These are phyloP conservation scores for Drosophila atripex DNA, from an alignment of 2,888 invertebrate genomes.

Conservation along the genomic window DNA sequence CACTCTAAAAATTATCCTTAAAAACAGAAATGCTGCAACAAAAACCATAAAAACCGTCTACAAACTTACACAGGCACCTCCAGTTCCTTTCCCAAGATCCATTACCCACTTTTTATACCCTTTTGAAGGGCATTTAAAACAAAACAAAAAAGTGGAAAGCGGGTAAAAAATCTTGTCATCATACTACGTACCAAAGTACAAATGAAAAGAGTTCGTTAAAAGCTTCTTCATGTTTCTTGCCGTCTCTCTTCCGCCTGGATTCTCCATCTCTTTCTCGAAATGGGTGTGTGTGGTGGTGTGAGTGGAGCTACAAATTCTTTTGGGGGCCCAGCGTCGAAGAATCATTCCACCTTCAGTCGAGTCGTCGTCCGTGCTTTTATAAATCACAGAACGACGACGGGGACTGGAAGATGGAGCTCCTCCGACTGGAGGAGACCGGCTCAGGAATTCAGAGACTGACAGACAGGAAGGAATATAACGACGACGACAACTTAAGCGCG, in stretches of 20 bases:
- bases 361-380: constrained; percentile 75
- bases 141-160: constrained; percentile 11
- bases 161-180: constrained; percentile 70
- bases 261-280: constrained; percentile 6
- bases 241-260: constrained; percentile 19
- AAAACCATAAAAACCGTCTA: constrained; percentile 15
- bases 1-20: background rate
- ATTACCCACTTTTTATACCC: constrained; percentile 34
- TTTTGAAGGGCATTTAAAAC: constrained; percentile 29
- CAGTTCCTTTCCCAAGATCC: constrained; percentile 23
- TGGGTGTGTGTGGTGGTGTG: constrained; percentile 14
- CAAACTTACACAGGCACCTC: constrained; percentile 8
- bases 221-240: constrained; percentile 77
- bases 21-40: background rate
- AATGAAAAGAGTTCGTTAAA: constrained; percentile 80
- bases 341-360: constrained; percentile 44
- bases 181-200: constrained; percentile 69
- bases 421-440: constrained; percentile 46
- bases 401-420: constrained; percentile 20
- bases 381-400: constrained; percentile 65
- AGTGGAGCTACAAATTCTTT: constrained; percentile 72
- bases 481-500: constrained; percentile 76
- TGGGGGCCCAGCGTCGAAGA: constrained; percentile 55
- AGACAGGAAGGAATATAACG: constrained; percentile 79
- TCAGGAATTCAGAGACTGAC: constrained; percentile 75